Evolutionary conservation across 2,113 vertebrate genomes (phyloP), one percentile per base, ranked within the genome.

Genomic region (Hippocampus zosterae): DNA sequence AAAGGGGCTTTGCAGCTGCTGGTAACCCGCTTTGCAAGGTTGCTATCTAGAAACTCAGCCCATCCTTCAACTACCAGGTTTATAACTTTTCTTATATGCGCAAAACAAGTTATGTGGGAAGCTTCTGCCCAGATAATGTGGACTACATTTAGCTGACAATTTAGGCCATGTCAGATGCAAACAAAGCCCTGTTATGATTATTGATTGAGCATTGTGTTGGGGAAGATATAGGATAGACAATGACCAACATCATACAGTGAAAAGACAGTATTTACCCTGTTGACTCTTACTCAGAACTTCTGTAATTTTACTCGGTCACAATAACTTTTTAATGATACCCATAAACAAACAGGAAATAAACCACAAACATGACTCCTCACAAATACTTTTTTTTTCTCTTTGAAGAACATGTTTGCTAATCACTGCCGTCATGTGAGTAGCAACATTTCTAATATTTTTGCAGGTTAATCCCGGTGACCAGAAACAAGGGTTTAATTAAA

Each of bases 1-100:
- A 23, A 66, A 75, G 76, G 44, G 53, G 71, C 75, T 76, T 71
- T 55, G 66, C 76, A 53, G 69, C 53, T 81, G 75, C 71, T 56
- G 77, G 8, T 48, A 44, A 70, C 70, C 41, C 18, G 56, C 60
- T 46, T 5, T 65, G n/a, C 69, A 57, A 44, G 37, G 6, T 74
- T 74, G 25, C 8, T 11, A 2, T 42, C 11, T 48, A 53, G 61
- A 25, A 42, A 61, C 3, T 50, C 25, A 12, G 40, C 18, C 50
- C 53, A 63, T 55, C 21, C 12, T 3, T 65, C 42, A 27, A 60
- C 61, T 16, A 9, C 23, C 3, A 55, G 50, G 61, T 44, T 63
- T 18, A 10, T 15, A n/a, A 5, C 33, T 18, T 37, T 7, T 4
- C 6, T 53, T 12, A 9, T 55, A 65, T 23, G 50, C 61, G 8